These are phyloP conservation scores for Stictonetta naevosa DNA, from an alignment of 2,113 vertebrate genomes.

Conservation along the genomic window DNA sequence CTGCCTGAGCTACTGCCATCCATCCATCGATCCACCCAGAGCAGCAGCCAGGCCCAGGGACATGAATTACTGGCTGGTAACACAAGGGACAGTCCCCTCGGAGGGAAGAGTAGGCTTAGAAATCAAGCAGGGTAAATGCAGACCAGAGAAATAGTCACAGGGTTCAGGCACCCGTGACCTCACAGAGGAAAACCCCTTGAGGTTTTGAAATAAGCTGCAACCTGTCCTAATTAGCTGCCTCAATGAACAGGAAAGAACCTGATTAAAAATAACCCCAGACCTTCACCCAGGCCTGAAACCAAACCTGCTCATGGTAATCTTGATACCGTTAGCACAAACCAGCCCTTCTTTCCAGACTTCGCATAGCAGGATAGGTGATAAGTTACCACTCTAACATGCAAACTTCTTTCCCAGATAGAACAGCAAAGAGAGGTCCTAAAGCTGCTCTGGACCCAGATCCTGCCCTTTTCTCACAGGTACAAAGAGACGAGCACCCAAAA, in stretches of 20 bases:
- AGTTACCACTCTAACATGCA: background rate
- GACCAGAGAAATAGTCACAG: background rate
- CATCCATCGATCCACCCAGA: background rate
- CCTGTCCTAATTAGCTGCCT: background rate
- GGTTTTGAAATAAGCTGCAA: background rate
- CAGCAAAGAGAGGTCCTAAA: background rate
- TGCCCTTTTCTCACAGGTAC: background rate
- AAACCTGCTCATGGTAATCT: background rate
- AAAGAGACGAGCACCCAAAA: background rate
- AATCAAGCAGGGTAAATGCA: background rate
- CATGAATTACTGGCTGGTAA: background rate
- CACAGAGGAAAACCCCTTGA: background rate
- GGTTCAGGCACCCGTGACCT: background rate
- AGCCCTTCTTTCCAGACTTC: background rate
- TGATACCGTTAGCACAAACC: background rate
- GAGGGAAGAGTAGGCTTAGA: background rate
- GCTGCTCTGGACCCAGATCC: accelerated
- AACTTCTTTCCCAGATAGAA: background rate
- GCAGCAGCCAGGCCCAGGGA: background rate
- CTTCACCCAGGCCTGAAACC: background rate
- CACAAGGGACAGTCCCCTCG: accelerated
- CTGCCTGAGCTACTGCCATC: background rate
- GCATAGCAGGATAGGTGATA: background rate
- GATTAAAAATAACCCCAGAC: background rate
- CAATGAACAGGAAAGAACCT: background rate